Conservation (phyloP, 2,113 vertebrate species). For the Bos indicus region DNA sequence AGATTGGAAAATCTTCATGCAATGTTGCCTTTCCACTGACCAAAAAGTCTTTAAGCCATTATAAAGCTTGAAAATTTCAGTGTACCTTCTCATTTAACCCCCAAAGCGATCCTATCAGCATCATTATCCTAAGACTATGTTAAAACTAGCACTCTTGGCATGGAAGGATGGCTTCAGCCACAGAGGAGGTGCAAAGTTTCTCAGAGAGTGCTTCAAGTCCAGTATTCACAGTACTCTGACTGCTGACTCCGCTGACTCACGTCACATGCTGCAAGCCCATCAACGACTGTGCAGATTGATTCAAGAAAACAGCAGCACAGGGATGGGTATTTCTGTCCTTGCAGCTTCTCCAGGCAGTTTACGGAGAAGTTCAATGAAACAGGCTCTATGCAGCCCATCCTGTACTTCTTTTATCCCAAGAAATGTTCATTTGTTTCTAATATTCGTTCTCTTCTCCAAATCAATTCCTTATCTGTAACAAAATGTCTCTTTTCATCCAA, state of each 20-base stretch:
- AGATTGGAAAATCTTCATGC: background rate
- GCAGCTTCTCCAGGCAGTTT: background rate
- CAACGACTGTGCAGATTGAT: background rate
- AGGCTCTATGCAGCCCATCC: background rate
- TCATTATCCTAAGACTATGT: background rate
- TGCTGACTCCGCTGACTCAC: background rate
- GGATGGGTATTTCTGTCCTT: background rate
- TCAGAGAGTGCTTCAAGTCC: background rate
- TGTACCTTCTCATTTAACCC: background rate
- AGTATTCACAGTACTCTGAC: background rate
- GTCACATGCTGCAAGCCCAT: background rate
- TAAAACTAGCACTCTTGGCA: background rate
- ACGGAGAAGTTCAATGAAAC: slow-evolving; percentile 13
- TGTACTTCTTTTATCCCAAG: background rate
- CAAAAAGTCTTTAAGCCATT: background rate
- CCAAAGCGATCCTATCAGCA: background rate
- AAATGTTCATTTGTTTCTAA: slow-evolving; percentile 43
- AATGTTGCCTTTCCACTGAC: background rate
- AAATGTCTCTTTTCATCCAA: slow-evolving; percentile 30
- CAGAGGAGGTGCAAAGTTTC: background rate
- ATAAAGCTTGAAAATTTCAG: background rate
- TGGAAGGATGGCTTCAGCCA: background rate
- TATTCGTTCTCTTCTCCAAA: slow-evolving; percentile 24
- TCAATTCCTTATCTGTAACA: slow-evolving; percentile 19
- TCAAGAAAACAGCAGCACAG: background rate